Evolutionary conservation across 2,113 vertebrate species (phyloP).

Genomic region (Pachypanchax playfairii): DNA sequence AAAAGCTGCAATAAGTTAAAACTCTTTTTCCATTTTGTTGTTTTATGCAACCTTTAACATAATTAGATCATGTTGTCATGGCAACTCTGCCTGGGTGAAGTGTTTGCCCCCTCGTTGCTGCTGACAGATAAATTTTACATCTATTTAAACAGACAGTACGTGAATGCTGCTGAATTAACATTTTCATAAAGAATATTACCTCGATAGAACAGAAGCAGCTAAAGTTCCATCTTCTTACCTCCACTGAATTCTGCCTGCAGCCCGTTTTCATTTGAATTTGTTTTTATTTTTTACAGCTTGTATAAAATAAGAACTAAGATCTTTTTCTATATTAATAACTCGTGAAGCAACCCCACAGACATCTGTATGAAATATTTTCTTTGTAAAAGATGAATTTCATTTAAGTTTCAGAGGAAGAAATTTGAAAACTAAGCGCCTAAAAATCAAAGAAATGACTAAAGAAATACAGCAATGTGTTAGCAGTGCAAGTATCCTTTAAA

Average conservation of each 20-base stretch:
- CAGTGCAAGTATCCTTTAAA: conserved; percentile 3
- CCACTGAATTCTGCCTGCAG: neutral
- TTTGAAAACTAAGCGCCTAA: neutral
- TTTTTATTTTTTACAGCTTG: conserved; percentile 6
- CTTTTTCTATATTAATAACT: conserved; percentile 9
- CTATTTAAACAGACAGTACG: neutral
- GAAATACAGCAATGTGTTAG: neutral
- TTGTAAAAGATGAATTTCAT: conserved; percentile 2
- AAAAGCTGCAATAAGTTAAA: neutral
- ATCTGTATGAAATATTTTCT: conserved; percentile 10
- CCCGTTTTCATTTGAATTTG: neutral
- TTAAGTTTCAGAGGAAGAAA: conserved; percentile 6
- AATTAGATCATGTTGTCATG: neutral
- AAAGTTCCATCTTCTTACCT: neutral
- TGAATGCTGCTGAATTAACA: neutral
- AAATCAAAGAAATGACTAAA: conserved; percentile 16
- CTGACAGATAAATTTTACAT: neutral
- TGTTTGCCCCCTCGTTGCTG: neutral
- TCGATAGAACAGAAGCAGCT: neutral
- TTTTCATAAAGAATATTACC: neutral
- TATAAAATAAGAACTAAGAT: conserved; percentile 9
- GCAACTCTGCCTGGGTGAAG: neutral
- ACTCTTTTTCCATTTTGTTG: neutral
- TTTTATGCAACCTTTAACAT: conserved; percentile 1
- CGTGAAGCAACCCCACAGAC: conserved; percentile 3